Conservation (phyloP, 2,888 invertebrate species). For the Parnassius mnemosyne region DNA sequence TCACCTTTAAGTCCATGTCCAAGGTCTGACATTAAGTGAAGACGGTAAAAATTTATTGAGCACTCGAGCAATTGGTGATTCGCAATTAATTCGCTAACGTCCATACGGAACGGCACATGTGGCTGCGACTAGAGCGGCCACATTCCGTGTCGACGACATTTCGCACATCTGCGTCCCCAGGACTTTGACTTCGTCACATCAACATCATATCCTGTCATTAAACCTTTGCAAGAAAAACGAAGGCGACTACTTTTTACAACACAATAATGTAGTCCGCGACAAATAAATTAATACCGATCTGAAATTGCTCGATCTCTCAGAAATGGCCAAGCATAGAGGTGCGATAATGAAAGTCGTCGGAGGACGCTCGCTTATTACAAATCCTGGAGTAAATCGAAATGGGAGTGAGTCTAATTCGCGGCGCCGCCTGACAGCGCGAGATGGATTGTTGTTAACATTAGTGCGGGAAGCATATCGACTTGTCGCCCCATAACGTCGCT, state of each 20-base stretch:
- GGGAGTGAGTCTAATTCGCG: constrained; percentile 75
- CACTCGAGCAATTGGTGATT: constrained; percentile 8
- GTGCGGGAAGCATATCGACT: constrained; percentile 74
- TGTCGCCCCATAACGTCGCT: constrained; percentile 57
- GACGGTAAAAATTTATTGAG: constrained; percentile 11
- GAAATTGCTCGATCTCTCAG: constrained; percentile 62
- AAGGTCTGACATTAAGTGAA: constrained; percentile 14
- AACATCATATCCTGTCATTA: constrained; percentile 76
- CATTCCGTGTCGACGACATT: constrained; percentile 56
- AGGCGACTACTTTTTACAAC: constrained; percentile 49
- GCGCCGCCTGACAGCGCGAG: constrained; percentile 73
- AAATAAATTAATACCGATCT: constrained; percentile 65
- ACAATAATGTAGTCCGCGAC: constrained; percentile 60
- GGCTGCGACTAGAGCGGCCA: constrained; percentile 41
- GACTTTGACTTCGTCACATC: constrained; percentile 54
- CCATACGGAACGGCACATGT: constrained; percentile 22
- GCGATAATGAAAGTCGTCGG: constrained; percentile 53
- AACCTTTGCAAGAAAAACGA: constrained; percentile 59
- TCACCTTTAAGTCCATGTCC: constrained; percentile 4
- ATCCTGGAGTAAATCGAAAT: constrained; percentile 72
- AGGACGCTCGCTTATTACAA: constrained; percentile 54
- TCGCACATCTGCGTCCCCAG: constrained; percentile 67
- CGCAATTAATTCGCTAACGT: not conserved
- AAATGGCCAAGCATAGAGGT: constrained; percentile 40
- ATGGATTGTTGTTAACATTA: constrained; percentile 78